A percentile compares a stretch with the other conserved stretches of the same genome.
phyloP scores from a whole-genome alignment of 2,888 invertebrate genomes.

The Andrena marginata region DNA sequence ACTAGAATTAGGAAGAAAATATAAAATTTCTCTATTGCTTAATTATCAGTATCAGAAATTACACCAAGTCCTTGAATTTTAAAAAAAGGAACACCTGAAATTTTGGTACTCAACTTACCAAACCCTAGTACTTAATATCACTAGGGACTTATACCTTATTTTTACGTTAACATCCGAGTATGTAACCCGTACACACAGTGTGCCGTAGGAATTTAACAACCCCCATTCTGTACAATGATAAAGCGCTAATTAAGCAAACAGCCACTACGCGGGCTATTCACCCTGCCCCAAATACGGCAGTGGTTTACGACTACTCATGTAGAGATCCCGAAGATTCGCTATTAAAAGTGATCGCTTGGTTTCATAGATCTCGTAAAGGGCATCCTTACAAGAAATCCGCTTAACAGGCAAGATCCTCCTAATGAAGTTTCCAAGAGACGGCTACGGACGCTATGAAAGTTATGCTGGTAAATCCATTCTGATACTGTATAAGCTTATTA shows the following conservation, averaged over 20 bases:
- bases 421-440: slow-evolving; percentile 48
- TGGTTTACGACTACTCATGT: background rate
- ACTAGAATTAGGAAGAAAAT: background rate
- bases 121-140: too few relatives aligned
- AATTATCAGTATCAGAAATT: background rate
- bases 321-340: background rate
- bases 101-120: too few relatives aligned
- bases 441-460: slow-evolving; percentile 35
- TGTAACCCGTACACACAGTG: too few relatives aligned
- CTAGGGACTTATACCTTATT: too few relatives aligned
- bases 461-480: slow-evolving; percentile 34
- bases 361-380: slow-evolving; percentile 31
- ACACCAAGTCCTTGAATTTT: background rate
- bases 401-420: slow-evolving; percentile 44
- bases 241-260: background rate
- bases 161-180: too few relatives aligned
- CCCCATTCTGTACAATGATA: too few relatives aligned
- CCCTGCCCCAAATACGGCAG: too few relatives aligned
- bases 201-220: too few relatives aligned
- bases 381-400: slow-evolving; percentile 43
- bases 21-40: background rate
- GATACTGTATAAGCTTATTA: slow-evolving; percentile 48
- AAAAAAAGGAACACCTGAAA: too few relatives aligned
- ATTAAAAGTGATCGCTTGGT: slow-evolving; percentile 47
- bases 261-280: background rate